A percentile compares a stretch with the other conserved stretches of the same genome.
Conservation (phyloP, 2,113 vertebrate genomes). For the Salvelinus sp. region DNA sequence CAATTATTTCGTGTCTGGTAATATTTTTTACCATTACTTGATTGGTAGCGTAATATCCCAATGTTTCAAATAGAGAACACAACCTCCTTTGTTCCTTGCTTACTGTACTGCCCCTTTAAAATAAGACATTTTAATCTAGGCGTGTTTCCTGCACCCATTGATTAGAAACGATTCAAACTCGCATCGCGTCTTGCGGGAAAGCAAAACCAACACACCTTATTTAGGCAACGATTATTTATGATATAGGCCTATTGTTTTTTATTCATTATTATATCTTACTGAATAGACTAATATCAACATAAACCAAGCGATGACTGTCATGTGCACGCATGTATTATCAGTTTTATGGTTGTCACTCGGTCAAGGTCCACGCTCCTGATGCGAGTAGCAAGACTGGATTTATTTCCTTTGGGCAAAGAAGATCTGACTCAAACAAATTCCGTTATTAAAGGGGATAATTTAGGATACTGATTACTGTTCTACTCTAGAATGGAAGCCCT, state of each 20-base stretch:
- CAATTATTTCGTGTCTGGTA: neutral
- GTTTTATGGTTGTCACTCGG: slow-evolving; percentile 59
- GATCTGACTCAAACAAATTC: slow-evolving; percentile 36
- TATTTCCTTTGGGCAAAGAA: slow-evolving; percentile 26
- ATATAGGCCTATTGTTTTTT: neutral
- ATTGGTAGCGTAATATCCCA: neutral
- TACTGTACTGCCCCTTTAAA: slow-evolving; percentile 77
- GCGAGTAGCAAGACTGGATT: slow-evolving; percentile 43
- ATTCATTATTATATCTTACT: neutral
- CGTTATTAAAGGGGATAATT: neutral
- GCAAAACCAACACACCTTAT: slow-evolving; percentile 23
- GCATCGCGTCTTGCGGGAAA: slow-evolving; percentile 55
- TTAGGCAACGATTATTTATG: slow-evolving; percentile 10
- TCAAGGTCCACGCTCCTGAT: slow-evolving; percentile 66
- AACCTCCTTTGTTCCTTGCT: slow-evolving; percentile 62
- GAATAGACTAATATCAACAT: neutral
- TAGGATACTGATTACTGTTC: slow-evolving; percentile 7
- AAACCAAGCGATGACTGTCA: neutral
- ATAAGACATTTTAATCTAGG: slow-evolving; percentile 71
- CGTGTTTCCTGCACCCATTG: slow-evolving; percentile 81
- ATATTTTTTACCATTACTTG: too few relatives aligned
- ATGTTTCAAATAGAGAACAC: slow-evolving; percentile 19
- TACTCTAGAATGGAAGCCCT: slow-evolving; percentile 22
- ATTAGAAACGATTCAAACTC: slow-evolving; percentile 59
- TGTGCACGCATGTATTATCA: neutral